These are phyloP conservation scores for Nannoperca australis DNA, from an alignment of 2,797 vertebrate species.

Conservation along the genomic window DNA sequence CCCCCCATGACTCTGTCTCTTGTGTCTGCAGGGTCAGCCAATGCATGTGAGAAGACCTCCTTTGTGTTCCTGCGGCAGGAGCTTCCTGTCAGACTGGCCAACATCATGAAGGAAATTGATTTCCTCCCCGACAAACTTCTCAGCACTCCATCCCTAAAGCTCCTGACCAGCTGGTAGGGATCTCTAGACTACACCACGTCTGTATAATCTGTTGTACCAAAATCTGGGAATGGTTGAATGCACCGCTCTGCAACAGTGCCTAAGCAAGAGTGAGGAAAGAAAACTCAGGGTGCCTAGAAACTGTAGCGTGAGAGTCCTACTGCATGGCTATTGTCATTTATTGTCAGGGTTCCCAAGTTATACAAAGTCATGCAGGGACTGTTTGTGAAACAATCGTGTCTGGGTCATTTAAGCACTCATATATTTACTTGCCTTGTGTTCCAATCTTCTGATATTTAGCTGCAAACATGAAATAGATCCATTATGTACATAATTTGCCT, in stretches of 20 bases:
- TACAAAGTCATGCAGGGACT: background rate
- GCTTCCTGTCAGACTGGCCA: constrained; percentile 95
- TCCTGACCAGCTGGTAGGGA: constrained; percentile 92
- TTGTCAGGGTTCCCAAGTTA: background rate
- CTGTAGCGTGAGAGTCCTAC: background rate
- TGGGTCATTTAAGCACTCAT: background rate
- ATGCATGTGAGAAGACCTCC: constrained; percentile 98
- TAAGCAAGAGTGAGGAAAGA: background rate
- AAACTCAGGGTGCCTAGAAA: background rate
- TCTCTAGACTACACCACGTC: background rate
- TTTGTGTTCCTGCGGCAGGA: constrained; percentile 96
- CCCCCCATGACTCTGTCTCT: constrained; percentile 16
- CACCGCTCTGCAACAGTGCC: background rate
- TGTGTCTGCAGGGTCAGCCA: constrained; percentile 89
- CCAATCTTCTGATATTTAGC: background rate
- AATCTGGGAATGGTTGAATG: background rate
- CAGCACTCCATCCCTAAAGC: constrained; percentile 91
- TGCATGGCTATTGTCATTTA: background rate
- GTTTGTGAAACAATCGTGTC: background rate
- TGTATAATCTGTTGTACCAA: background rate
- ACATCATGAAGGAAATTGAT: constrained; percentile 97
- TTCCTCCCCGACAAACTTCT: constrained; percentile 94
- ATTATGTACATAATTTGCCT: background rate
- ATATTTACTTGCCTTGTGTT: background rate
- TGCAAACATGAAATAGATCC: background rate